phyloP scores from a whole-genome alignment of 2,888 invertebrate genomes.

The Zele albiditarsus region DNA sequence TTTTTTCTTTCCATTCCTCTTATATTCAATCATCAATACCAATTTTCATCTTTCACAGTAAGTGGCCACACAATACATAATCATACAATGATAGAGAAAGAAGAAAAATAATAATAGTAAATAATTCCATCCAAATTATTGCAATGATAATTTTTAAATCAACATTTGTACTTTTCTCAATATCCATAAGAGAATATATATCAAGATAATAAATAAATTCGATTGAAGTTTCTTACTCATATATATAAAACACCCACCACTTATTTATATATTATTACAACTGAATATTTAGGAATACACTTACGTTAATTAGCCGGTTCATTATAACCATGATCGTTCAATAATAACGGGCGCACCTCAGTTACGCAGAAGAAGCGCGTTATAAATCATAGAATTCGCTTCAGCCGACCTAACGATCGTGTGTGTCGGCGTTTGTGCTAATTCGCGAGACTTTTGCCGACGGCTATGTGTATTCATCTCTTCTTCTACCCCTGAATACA shows the following conservation, averaged over 20 bases:
- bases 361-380: conserved; percentile 54
- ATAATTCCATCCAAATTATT: neutral
- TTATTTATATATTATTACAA: neutral
- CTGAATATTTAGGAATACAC: neutral
- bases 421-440: conserved; percentile 54
- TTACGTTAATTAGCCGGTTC: conserved; percentile 58
- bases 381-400: conserved; percentile 63
- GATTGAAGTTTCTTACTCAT: neutral
- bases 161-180: no score
- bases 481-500: neutral
- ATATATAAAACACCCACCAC: neutral
- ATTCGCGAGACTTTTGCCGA: conserved; percentile 54
- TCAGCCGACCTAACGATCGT: conserved; percentile 37
- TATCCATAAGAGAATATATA: no score
- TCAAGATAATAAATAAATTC: neutral
- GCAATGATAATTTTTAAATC: neutral
- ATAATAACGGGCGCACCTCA: conserved; percentile 59
- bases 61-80: conserved; percentile 11
- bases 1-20: neutral
- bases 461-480: conserved; percentile 19
- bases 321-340: conserved; percentile 64
- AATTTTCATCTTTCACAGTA: conserved; percentile 15
- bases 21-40: neutral
- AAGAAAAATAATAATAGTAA: neutral
- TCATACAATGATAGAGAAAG: neutral